These are phyloP conservation scores for Nothocercus julius DNA, from an alignment of 2,113 vertebrate genomes.

Conservation along the genomic window DNA sequence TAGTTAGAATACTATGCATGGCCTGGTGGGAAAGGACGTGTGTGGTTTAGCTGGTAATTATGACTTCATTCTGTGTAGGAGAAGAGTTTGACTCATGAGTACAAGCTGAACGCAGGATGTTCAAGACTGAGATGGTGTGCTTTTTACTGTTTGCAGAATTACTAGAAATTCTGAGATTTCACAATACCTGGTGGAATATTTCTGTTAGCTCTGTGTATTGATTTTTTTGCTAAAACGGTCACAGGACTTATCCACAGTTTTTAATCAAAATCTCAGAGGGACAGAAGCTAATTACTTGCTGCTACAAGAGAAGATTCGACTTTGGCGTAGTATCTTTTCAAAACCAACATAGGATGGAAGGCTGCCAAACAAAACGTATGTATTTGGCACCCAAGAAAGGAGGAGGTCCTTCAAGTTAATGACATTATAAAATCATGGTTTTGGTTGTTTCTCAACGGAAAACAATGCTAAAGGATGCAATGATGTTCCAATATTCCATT, in stretches of 20 bases:
- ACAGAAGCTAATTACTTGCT: background rate
- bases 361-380: background rate
- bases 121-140: background rate
- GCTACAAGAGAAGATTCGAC: background rate
- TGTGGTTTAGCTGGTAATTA: background rate
- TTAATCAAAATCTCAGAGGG: background rate
- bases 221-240: background rate
- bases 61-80: background rate
- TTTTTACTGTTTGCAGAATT: background rate
- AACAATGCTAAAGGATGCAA: background rate
- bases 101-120: background rate
- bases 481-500: background rate
- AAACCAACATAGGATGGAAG: background rate
- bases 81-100: conserved; percentile 1
- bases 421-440: background rate
- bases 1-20: background rate
- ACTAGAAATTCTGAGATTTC: background rate
- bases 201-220: background rate
- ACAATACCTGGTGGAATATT: background rate
- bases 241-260: background rate
- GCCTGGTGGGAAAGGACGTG: background rate
- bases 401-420: background rate
- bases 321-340: background rate
- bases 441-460: background rate
- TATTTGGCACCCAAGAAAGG: background rate